Percentiles rank a stretch among this genome's conserved stretches.
Conservation (phyloP, 2,113 vertebrate species). For the Paracanthobrama guichenoti region DNA sequence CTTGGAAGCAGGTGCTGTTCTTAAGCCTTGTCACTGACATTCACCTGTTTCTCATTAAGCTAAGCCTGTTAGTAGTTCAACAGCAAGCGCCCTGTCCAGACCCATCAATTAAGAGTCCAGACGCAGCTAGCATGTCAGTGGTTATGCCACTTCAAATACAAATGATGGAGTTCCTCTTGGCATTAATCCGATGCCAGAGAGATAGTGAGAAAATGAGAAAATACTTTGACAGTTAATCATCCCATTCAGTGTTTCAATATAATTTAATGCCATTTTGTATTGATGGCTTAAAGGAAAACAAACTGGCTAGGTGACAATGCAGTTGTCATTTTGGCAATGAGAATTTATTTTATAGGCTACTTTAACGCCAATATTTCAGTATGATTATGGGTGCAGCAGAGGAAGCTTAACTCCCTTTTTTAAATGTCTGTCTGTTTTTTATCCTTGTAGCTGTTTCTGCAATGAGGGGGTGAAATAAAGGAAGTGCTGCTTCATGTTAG, state of each 20-base stretch:
- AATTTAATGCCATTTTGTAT: not conserved
- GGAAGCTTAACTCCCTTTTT: not conserved
- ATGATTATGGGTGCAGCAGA: not conserved
- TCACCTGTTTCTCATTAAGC: conserved; percentile 40
- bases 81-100: conserved; percentile 3
- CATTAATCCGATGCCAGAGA: not conserved
- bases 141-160: not conserved
- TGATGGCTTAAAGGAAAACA: not conserved
- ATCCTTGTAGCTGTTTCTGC: not conserved
- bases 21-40: not conserved
- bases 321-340: not conserved
- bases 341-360: not conserved
- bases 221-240: not conserved
- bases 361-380: not conserved
- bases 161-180: conserved; percentile 8
- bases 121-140: not conserved
- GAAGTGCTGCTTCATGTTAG: conserved; percentile 43
- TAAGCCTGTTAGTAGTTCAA: not conserved
- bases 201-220: too few relatives aligned
- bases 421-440: not conserved
- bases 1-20: conserved; percentile 14
- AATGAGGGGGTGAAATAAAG: not conserved
- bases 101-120: not conserved
- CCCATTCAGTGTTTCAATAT: not conserved
- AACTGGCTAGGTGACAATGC: not conserved